These are phyloP conservation scores for Rutilus rutilus DNA, from an alignment of 2,113 vertebrate genomes.

Conservation along the genomic window DNA sequence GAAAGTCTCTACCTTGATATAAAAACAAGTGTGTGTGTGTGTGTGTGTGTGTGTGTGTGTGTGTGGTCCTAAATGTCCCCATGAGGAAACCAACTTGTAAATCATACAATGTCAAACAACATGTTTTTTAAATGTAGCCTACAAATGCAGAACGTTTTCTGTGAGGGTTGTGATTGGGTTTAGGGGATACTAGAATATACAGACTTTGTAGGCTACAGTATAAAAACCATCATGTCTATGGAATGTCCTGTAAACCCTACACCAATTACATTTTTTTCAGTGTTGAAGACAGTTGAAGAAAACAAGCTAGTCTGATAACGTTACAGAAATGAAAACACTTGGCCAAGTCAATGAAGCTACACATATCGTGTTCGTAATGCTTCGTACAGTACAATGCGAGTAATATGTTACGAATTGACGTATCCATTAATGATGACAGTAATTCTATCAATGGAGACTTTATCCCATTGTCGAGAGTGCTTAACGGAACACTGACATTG, in stretches of 20 bases:
- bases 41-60: neutral
- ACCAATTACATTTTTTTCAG: neutral
- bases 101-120: too few relatives aligned
- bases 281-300: neutral
- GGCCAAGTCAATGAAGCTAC: neutral
- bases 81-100: too few relatives aligned
- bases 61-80: neutral
- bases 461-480: neutral
- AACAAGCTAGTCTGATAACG: neutral
- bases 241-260: too few relatives aligned
- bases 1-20: neutral
- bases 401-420: neutral
- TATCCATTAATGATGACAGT: neutral
- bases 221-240: too few relatives aligned
- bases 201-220: too few relatives aligned
- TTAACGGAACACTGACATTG: conserved; percentile 16
- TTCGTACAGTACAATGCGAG: neutral
- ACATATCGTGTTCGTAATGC: neutral
- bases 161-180: too few relatives aligned
- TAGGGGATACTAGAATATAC: too few relatives aligned
- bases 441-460: neutral
- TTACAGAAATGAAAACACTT: neutral
- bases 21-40: neutral
- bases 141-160: too few relatives aligned
- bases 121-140: too few relatives aligned